Base-by-base conservation (phyloP, 2,888 invertebrate species). In the Apodemia mormo region DNA sequence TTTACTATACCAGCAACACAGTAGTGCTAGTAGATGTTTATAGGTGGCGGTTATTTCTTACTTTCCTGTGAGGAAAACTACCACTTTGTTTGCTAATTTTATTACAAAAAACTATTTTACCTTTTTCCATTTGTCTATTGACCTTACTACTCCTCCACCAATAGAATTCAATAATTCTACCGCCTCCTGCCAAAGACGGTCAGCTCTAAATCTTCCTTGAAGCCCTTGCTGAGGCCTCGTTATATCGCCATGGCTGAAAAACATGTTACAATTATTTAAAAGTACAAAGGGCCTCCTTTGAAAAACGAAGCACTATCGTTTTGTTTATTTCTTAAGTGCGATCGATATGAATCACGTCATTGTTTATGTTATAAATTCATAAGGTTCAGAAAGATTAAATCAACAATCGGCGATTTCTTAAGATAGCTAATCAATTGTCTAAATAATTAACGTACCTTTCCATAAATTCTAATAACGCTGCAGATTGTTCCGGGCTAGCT, bases 221-320 rank as follows among this genome's bases (percentile, higher is more conserved):
- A 70, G 67, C 49, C 75, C 75, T 40, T 56, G 70, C 65, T 74
- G 75, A 12, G 75, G 73, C 61, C 71, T 71, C 4, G 72, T 58
- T 52, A 74, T 54, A 65, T 75, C 75, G 58, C 73, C 75, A 66
- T 73, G 64, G 14, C 73, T 73, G n/a, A 54, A 67, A 67, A 45
- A n/a, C 22, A 22, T 9, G 2, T 22, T 2, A 33, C 29, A 61
- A 61, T 14, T 61, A 61, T 33, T 33, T 29, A 30, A 61, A 30
- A 61, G 6, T 12, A 10, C 10, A 61, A 30, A 29, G 14, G 58
- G 58, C n/a, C 58, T 30, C 4, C 30, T 61, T 33, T 33, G 3
- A 12, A 33, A 33, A 30, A 5, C 29, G 8, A 14, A 33, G 58
- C 7, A 1, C 33, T 33, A 29, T 61, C 14, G 30, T 30, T 29